These are phyloP conservation scores for Malacoctenus gilli DNA, from an alignment of 2,797 vertebrate genomes.

Conservation along the genomic window DNA sequence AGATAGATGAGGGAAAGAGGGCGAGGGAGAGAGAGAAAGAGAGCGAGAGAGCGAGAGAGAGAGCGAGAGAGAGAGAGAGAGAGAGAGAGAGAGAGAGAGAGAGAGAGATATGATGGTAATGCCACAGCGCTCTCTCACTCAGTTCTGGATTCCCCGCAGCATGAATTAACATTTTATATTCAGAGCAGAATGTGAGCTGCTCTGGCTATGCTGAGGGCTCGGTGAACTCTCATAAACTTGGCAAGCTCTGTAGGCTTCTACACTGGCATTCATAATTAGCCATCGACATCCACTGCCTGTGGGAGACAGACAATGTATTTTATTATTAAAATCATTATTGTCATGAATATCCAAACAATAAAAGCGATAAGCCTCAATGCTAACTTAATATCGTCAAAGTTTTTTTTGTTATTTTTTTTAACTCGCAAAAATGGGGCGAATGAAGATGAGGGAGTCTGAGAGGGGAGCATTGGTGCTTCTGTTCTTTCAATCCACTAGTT, in stretches of 20 bases:
- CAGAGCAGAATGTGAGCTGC: constrained; percentile 72
- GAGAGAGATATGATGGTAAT: constrained; percentile 51
- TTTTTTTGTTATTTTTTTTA: constrained; percentile 3
- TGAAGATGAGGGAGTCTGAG: neutral
- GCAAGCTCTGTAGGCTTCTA: constrained; percentile 65
- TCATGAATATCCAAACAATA: constrained; percentile 36
- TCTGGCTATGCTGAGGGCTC: constrained; percentile 73
- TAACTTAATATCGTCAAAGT: neutral
- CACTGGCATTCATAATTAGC: constrained; percentile 73
- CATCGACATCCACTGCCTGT: constrained; percentile 54
- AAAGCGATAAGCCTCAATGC: constrained; percentile 27
- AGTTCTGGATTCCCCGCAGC: constrained; percentile 74
- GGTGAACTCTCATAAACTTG: constrained; percentile 76
- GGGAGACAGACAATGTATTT: constrained; percentile 47
- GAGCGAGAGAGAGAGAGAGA: constrained; percentile 34
- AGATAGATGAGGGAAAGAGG: no score
- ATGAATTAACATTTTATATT: constrained; percentile 83
- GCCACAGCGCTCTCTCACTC: constrained; percentile 66
- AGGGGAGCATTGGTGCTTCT: neutral
- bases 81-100: constrained; percentile 37
- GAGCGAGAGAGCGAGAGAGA: constrained; percentile 36
- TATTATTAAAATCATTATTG: constrained; percentile 44
- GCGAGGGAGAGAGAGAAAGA: constrained; percentile 33
- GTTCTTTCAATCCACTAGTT: constrained; percentile 12
- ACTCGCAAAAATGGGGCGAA: neutral